phyloP scores from a whole-genome alignment of 2,113 vertebrate species.

The Actenoides lindsayi region DNA sequence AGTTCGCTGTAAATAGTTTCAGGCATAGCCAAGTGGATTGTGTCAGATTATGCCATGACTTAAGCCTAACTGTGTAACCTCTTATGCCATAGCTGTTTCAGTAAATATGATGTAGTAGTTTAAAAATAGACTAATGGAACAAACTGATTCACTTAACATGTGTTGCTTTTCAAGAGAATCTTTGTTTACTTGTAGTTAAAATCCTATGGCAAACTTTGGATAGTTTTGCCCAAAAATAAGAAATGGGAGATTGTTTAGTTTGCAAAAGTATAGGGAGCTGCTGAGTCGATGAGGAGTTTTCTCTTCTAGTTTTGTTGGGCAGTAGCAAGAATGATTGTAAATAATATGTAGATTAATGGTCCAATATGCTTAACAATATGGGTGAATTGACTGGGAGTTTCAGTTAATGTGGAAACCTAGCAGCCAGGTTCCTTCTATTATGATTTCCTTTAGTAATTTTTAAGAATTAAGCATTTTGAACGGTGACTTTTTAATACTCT shows the following conservation, averaged over 20 bases:
- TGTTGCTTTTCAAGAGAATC: constrained; percentile 37
- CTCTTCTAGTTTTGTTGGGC: not conserved
- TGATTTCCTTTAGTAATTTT: not conserved
- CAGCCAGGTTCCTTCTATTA: not conserved
- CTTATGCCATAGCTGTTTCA: constrained; percentile 25
- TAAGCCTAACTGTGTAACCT: constrained; percentile 23
- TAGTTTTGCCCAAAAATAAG: not conserved
- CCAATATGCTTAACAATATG: not conserved
- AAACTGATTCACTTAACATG: constrained; percentile 1
- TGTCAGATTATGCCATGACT: constrained; percentile 35
- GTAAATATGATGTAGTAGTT: constrained; percentile 44
- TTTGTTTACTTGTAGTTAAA: constrained; percentile 29
- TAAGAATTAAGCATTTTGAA: constrained; percentile 16
- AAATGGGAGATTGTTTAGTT: not conserved
- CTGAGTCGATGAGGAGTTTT: not conserved
- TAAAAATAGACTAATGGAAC: constrained; percentile 50
- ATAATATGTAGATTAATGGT: constrained; percentile 20
- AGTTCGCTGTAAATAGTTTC: constrained; percentile 53
- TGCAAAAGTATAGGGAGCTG: not conserved
- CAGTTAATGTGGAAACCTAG: not conserved
- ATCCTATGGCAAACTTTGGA: not conserved
- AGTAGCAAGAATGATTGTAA: not conserved
- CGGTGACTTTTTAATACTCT: constrained; percentile 21
- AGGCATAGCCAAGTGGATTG: constrained; percentile 13
- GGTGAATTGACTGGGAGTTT: not conserved